Percentiles rank a stretch among this genome's conserved stretches.
Evolutionary conservation across 2,888 invertebrate genomes (phyloP).

Genomic region (Drosophila eohydei): DNA sequence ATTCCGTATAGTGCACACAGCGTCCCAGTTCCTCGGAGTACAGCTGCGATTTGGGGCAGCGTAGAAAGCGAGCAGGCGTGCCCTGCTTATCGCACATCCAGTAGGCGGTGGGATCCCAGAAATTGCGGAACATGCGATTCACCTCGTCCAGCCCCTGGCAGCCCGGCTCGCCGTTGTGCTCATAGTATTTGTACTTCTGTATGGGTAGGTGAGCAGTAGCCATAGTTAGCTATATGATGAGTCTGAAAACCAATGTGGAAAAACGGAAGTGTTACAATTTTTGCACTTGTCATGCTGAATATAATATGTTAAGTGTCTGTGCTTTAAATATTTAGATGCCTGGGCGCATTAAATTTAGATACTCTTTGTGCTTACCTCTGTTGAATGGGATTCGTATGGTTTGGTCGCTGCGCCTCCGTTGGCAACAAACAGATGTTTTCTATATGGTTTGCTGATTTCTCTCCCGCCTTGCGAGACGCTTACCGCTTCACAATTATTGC

Average conservation of each 20-base stretch:
- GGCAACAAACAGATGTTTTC: constrained; percentile 39
- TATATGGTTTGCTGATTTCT: constrained; percentile 12
- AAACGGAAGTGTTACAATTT: constrained; percentile 15
- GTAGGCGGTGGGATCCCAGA: constrained; percentile 83
- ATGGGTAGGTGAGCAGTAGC: constrained; percentile 70
- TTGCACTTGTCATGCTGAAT: constrained; percentile 1
- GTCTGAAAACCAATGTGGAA: background rate
- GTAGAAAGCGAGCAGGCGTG: constrained; percentile 67
- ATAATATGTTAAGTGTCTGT: background rate
- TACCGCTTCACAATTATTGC: constrained; percentile 62
- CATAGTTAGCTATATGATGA: constrained; percentile 26
- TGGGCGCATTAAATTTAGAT: constrained; percentile 17
- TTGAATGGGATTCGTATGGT: constrained; percentile 4
- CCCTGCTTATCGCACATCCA: constrained; percentile 80
- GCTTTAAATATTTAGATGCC: constrained; percentile 3
- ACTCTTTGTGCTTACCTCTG: constrained; percentile 32
- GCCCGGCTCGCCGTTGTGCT: constrained; percentile 81
- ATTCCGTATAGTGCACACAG: constrained; percentile 79
- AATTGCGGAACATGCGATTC: constrained; percentile 81
- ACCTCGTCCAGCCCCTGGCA: constrained; percentile 79
- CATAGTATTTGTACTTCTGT: constrained; percentile 68
- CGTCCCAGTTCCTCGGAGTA: constrained; percentile 74
- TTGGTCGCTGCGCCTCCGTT: constrained; percentile 24
- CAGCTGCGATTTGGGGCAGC: constrained; percentile 73
- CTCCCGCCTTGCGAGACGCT: constrained; percentile 8